Percentiles rank a stretch among this genome's conserved stretches.
Conservation (phyloP, 1,140 invertebrate species). For the Platyscapa corneri region DNA sequence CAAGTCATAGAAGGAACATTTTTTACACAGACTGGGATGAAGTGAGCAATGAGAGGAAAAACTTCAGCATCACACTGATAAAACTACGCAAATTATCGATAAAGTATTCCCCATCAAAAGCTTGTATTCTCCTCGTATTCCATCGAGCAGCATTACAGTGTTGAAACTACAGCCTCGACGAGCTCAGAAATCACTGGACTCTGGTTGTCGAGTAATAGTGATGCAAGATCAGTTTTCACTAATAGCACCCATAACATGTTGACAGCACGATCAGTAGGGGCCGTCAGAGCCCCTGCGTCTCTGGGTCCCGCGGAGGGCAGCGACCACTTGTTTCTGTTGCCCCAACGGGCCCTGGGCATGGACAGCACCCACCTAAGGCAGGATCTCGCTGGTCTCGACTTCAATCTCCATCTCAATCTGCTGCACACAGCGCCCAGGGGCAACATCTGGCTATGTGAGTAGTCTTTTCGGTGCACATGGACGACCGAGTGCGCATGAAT, state of each 20-base stretch:
- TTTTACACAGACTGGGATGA: too few relatives aligned
- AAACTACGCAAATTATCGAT: too few relatives aligned
- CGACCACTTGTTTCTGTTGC: conserved; percentile 78
- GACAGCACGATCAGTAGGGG: conserved; percentile 49
- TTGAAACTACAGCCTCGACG: background rate
- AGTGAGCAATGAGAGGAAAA: too few relatives aligned
- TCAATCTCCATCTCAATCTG: conserved; percentile 75
- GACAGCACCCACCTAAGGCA: conserved; percentile 76
- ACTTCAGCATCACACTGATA: too few relatives aligned
- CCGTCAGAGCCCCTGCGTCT: background rate
- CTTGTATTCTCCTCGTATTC: too few relatives aligned
- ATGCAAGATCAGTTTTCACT: background rate
- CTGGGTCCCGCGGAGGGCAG: conserved; percentile 72
- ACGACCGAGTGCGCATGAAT: too few relatives aligned
- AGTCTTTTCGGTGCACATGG: background rate
- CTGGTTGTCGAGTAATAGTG: background rate
- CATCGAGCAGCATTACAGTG: too few relatives aligned
- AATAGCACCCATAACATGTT: conserved; percentile 61
- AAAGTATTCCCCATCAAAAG: too few relatives aligned
- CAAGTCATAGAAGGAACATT: too few relatives aligned
- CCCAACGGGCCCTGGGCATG: conserved; percentile 78
- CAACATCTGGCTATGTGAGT: conserved; percentile 80
- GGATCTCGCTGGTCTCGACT: conserved; percentile 77
- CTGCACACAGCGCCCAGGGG: conserved; percentile 77
- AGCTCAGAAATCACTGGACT: background rate